Percentiles rank a stretch among this genome's conserved stretches.
Conservation (phyloP, 2,888 invertebrate genomes). For the Orthosia incerta region DNA sequence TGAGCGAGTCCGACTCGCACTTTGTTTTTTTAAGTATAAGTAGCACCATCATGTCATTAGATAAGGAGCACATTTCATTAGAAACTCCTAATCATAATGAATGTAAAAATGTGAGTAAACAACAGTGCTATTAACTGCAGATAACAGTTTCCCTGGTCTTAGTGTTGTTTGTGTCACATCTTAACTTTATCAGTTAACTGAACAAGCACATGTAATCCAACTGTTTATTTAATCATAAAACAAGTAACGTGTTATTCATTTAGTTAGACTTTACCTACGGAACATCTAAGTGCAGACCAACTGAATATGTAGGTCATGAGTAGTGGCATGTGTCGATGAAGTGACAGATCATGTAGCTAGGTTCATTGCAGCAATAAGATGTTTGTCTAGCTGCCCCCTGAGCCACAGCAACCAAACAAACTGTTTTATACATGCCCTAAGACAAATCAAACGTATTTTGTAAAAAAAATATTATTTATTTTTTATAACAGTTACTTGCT, state of each 20-base stretch:
- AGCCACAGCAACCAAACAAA: background rate
- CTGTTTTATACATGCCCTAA: background rate
- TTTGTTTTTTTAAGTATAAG: too few relatives aligned
- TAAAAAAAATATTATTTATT: too few relatives aligned
- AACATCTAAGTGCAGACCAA: slow-evolving; percentile 12
- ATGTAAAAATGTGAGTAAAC: slow-evolving; percentile 2
- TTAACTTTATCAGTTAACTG: slow-evolving; percentile 50
- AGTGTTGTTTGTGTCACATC: slow-evolving; percentile 50
- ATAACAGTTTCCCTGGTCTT: slow-evolving; percentile 39
- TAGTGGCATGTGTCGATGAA: background rate
- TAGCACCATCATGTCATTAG: background rate
- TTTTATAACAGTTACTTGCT: too few relatives aligned
- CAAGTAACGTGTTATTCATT: slow-evolving; percentile 29
- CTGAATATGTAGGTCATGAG: background rate
- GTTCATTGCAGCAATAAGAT: background rate
- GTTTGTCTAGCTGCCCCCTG: too few relatives aligned
- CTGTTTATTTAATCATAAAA: slow-evolving; percentile 40
- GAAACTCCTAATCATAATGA: slow-evolving; percentile 11
- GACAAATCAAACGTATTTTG: too few relatives aligned
- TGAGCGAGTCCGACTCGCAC: too few relatives aligned
- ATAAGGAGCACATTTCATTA: background rate
- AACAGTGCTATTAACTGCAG: slow-evolving; percentile 24
- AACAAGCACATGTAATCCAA: slow-evolving; percentile 47
- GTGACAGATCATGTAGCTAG: background rate
- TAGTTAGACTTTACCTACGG: background rate